These are phyloP conservation scores for Gymnothorax reevesii DNA, from an alignment of 2,797 vertebrate species.

Conservation along the genomic window DNA sequence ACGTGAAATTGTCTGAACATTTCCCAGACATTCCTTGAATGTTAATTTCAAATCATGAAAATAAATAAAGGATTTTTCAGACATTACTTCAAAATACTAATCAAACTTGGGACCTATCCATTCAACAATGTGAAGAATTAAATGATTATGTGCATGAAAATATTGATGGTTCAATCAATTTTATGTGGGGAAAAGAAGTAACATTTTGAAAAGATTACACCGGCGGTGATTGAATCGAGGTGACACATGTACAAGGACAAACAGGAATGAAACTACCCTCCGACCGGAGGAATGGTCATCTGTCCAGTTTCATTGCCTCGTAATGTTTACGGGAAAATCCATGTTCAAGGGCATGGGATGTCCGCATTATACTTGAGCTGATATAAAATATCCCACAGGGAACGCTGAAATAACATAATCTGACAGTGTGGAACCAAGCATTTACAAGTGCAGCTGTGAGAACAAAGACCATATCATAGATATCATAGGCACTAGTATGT, in stretches of 20 bases:
- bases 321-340: constrained; percentile 2
- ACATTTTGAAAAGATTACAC: no score
- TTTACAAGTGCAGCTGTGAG: neutral
- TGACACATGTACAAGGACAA: neutral
- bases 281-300: neutral
- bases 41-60: neutral
- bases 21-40: neutral
- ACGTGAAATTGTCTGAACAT: neutral
- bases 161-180: no score
- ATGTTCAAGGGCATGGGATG: neutral
- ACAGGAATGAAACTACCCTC: neutral
- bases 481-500: neutral
- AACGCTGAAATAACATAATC: neutral
- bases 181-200: no score
- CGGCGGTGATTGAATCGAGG: neutral
- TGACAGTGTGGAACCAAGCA: neutral
- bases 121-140: neutral
- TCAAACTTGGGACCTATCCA: neutral
- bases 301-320: neutral
- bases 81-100: neutral
- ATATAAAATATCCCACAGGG: neutral
- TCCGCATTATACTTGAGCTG: neutral
- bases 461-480: neutral
- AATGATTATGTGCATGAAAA: neutral
- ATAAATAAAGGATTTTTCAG: neutral